phyloP scores from a whole-genome alignment of 1,140 invertebrate genomes.

The Mactra quadrangularis region DNA sequence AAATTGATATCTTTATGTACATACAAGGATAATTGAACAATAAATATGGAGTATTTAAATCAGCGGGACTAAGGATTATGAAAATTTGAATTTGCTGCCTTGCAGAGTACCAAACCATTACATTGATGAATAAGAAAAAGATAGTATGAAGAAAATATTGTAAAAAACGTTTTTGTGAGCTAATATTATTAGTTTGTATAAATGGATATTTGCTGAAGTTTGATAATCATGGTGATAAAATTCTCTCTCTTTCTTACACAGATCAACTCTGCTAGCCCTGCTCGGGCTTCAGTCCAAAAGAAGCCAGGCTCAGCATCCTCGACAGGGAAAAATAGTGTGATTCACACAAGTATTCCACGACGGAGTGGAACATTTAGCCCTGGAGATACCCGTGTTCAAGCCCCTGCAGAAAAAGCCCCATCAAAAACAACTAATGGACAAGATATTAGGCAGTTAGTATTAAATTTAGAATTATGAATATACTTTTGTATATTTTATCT shows the following conservation, averaged over 20 bases:
- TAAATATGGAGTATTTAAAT: no score
- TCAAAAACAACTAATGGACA: slow-evolving; percentile 79
- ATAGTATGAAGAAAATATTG: no score
- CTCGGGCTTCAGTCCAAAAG: slow-evolving; percentile 77
- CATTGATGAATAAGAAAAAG: no score
- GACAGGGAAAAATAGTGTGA: slow-evolving; percentile 78
- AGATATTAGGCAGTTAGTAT: slow-evolving; percentile 75
- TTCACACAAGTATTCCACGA: slow-evolving; percentile 76
- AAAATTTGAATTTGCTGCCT: no score
- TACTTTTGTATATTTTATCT: not conserved
- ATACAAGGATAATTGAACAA: no score
- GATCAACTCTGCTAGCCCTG: slow-evolving; percentile 74
- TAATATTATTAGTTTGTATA: no score
- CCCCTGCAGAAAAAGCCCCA: slow-evolving; percentile 70
- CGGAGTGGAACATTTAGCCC: slow-evolving; percentile 81
- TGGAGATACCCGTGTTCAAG: slow-evolving; percentile 74
- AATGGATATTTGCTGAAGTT: no score
- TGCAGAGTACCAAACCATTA: no score
- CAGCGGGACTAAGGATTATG: no score
- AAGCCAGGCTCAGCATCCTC: slow-evolving; percentile 75
- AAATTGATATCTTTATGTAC: no score
- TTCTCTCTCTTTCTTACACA: slow-evolving; percentile 41
- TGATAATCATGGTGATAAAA: no score
- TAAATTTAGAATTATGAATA: not conserved
- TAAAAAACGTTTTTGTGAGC: no score